A percentile compares a stretch with the other conserved stretches of the same genome.
These are phyloP conservation scores for Glomeris maerens DNA, from an alignment of 1,140 invertebrate genomes.

Conservation along the genomic window DNA sequence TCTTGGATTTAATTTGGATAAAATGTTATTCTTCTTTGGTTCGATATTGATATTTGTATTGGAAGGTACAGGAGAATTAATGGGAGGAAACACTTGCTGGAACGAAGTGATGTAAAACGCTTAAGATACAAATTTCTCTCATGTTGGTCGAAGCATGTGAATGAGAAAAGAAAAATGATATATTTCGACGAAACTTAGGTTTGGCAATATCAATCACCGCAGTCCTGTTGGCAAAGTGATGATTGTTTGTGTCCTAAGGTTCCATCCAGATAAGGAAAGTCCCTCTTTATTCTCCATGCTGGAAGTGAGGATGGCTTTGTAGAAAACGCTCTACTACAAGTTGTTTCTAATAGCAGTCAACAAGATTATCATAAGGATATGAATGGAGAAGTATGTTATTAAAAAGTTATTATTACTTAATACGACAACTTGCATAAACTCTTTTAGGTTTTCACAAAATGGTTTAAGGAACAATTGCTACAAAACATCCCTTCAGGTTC, in stretches of 20 bases:
- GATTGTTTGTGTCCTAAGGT: background rate
- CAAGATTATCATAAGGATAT: conserved; percentile 23
- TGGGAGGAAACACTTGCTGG: no score
- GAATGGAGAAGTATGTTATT: no score
- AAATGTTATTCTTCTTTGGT: no score
- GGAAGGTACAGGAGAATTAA: no score
- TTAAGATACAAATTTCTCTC: no score
- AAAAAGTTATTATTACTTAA: no score
- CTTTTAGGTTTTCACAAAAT: conserved; percentile 15
- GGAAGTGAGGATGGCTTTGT: conserved; percentile 2
- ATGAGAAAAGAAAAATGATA: background rate
- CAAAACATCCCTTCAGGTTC: conserved; percentile 11
- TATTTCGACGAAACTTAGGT: conserved; percentile 8
- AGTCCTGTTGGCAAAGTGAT: background rate
- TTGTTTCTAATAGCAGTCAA: conserved; percentile 9
- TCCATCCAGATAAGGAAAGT: conserved; percentile 1
- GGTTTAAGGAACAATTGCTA: conserved; percentile 21
- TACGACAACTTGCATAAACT: no score
- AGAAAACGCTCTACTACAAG: background rate
- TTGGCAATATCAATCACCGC: background rate
- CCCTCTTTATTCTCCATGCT: background rate
- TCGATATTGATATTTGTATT: no score
- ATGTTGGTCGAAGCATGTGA: no score
- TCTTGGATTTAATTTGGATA: no score
- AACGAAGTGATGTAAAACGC: no score